Evolutionary conservation across 1,140 invertebrate genomes (phyloP), one percentile per base, ranked within the genome.

Genomic region (Lanistes nyassanus): DNA sequence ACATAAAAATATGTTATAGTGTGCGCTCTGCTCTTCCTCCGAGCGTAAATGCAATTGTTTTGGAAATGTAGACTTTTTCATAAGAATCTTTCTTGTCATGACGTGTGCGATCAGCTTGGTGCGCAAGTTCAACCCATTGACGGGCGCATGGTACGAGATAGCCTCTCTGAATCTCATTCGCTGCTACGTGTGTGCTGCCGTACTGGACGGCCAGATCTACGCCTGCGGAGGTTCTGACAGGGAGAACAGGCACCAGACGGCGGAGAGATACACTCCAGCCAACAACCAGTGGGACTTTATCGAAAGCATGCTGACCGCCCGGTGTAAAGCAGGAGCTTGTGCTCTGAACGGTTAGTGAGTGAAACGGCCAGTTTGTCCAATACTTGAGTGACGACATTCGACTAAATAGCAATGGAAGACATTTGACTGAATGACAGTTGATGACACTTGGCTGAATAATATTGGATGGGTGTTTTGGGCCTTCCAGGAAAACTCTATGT

Each of bases 201-300:
- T 67, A 3, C 70, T 84, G 9, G 58, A 78, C 26, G 79, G 77
- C 9, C 42, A 73, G 2, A 77, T 89, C 39, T 89, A 87, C 75
- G 85, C 87, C 13, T 93, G 93, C 60, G 94, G 94, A 26, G 96
- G 96, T 0, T 98, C 97, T 86, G 96, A 97, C 86, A 96, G 96
- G 0, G 92, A 93, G 72, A 94, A 96, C 81, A 96, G 94, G 82
- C 91, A 97, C 89, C 94, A 93, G 84, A 93, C 94, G 0, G 95
- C 93, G 3, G 96, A 98, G 88, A 92, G 93, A 47, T 98, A 96
- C 88, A 94, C 96, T 86, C 94, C 95, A 0, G 91, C 92, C 29
- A 92, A 91, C 0, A 95, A 97, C 89, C 92, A 94, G 78, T 98
- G 96, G 96, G 94, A 94, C 0, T 53, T 80, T 37, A 74, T 81